Base-by-base conservation (phyloP, 2,888 invertebrate species). In the Conomelus anceps region DNA sequence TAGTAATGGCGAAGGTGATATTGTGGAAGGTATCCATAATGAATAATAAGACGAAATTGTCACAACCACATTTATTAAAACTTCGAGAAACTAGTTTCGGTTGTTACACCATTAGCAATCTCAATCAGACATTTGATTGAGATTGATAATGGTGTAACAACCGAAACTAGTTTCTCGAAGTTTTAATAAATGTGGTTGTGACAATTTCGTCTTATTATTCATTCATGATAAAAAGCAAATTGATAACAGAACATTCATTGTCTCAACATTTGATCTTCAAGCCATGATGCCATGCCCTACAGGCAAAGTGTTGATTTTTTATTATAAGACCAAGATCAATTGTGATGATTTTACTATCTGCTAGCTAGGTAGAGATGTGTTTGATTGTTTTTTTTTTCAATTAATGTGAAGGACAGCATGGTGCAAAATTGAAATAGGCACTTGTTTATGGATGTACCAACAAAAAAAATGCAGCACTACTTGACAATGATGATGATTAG, bases 221-320 rank as follows among this genome's bases (percentile, higher is more conserved):
- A n/a, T n/a, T n/a, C n/a, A n/a, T n/a, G n/a, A n/a, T n/a, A n/a
- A n/a, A n/a, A n/a, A n/a, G n/a, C n/a, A n/a, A n/a, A n/a, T n/a
- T n/a, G 89, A 90, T 88, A 90, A 87, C 84, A 89, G 89, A 86
- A 85, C 84, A 23, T 86, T 22, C 85, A 89, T 91, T 0, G 90
- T 92, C 23, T 91, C 91, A 34, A 91, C 91, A 34, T 93, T 91
- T 90, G 92, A 92, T 89, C 90, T 93, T 89, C 92, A 93, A 90
- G 92, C 92, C 26, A 92, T 92, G 3, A 91, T 93, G 84, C 92
- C 92, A 22, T 91, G 91, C 88, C 92, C 92, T 29, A 90, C 91
- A 88, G 92, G 92, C 63, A 90, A 92, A 89, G 91, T 91, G 23
- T 92, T 92, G 22, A 89, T 91, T 29, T 92, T 92, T 90, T 92